Base-by-base conservation (phyloP, 2,797 vertebrate genomes). In the Mycteria americana region DNA sequence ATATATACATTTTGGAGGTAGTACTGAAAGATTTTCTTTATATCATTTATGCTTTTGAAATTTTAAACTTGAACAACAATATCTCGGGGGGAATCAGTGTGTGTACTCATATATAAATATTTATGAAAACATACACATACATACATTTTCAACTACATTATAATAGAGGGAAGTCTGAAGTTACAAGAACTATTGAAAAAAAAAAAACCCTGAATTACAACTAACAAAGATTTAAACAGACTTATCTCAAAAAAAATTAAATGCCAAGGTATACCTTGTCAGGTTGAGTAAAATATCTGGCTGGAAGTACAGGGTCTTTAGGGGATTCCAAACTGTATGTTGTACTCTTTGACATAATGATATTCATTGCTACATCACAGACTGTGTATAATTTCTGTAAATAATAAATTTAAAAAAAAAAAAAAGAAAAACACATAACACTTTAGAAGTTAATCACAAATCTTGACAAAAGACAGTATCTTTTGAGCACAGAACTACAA, bases 261-360 rank as follows among this genome's bases (percentile, higher is more conserved):
- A 84, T 30, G 7, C 12, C 39, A 74, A 60, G 11, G 14, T 96
- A 23, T 93, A 99, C 99, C 99, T 99, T 99, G 97, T 99, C 99
- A 30, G 99, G 99, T 85, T 99, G 99, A 92, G 99, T 99, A 97
- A 99, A 99, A 95, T 98, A 99, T 90, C 99, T 98, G 22, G 99
- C 98, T 45, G 99, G 99, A 77, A 99, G 98, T 69, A 99, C 99
- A 3, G 99, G 99, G 96, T 99, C 99, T 98, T 99, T 99, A 31
- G 99, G 99, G 10, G 99, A 99, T 98, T 99, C 99, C 98, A 99
- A 98, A 97, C 99, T 99, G 97, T 99, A 99, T 10, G 99, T 99
- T 96, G 99, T 99, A 97, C 99, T 99, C 98, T 99, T 99, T 72
- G 99, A 99, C 98, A 99, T 99, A 95, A 99, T 98, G 48, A 99